Conservation (phyloP, 2,888 invertebrate species). For the Podotricha telesiphe region DNA sequence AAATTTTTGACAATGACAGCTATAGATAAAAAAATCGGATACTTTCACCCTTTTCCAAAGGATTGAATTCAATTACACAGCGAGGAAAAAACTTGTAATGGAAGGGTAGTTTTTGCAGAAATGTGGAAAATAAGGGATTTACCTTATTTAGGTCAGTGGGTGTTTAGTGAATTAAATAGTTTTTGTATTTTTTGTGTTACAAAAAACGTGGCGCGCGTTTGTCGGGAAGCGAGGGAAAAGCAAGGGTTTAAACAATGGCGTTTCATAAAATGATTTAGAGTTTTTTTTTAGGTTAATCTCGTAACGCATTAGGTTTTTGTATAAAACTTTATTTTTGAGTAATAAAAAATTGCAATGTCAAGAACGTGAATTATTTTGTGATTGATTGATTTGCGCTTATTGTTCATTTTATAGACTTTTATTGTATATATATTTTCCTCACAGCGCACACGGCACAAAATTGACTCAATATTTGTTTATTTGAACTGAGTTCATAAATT, state of each 20-base stretch:
- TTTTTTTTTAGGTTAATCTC: slow-evolving; percentile 59
- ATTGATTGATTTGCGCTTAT: slow-evolving; percentile 70
- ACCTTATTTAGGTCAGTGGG: slow-evolving; percentile 78
- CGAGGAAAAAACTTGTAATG: slow-evolving; percentile 62
- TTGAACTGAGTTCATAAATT: not conserved
- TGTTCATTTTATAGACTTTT: slow-evolving; percentile 44
- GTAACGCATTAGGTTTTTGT: slow-evolving; percentile 66
- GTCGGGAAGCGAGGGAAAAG: slow-evolving; percentile 55
- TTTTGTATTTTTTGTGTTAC: slow-evolving; percentile 56
- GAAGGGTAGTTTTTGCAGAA: slow-evolving; percentile 72
- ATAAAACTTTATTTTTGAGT: slow-evolving; percentile 54
- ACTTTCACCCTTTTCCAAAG: slow-evolving; percentile 81
- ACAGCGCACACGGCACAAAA: no score
- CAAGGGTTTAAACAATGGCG: slow-evolving; percentile 79
- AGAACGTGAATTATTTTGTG: slow-evolving; percentile 47
- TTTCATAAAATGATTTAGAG: slow-evolving; percentile 80
- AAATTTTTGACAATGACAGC: slow-evolving; percentile 77
- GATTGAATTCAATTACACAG: slow-evolving; percentile 79
- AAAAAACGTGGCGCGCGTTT: slow-evolving; percentile 72
- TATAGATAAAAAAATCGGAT: slow-evolving; percentile 62
- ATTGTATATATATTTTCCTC: not conserved
- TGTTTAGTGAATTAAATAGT: slow-evolving; percentile 69
- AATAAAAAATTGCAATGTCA: slow-evolving; percentile 60
- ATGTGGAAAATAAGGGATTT: slow-evolving; percentile 67
- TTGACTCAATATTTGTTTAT: not conserved